Evolutionary conservation across 2,797 vertebrate species (phyloP).

Genomic region (Otolemur crassicaudatus): DNA sequence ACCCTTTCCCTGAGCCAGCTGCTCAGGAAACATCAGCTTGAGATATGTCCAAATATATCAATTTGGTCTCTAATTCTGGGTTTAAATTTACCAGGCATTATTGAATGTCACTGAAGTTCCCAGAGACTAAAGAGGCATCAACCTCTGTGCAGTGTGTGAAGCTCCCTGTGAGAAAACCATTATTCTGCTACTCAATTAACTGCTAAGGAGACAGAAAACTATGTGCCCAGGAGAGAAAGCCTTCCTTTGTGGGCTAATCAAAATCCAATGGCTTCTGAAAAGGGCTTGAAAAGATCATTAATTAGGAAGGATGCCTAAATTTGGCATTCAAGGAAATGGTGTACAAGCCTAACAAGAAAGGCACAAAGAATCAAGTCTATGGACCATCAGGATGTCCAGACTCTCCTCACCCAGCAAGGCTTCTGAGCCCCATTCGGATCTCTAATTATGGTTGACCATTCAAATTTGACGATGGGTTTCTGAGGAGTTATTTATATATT

Average conservation of each 20-base stretch:
- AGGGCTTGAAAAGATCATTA: conserved; percentile 90
- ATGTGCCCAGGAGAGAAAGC: conserved; percentile 85
- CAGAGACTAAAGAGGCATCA: conserved; percentile 87
- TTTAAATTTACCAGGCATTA: conserved; percentile 89
- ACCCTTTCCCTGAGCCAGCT: conserved; percentile 74
- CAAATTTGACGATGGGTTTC: not conserved
- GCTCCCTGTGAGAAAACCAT: conserved; percentile 85
- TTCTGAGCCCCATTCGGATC: conserved; percentile 45
- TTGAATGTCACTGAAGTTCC: conserved; percentile 88
- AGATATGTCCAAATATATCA: conserved; percentile 56
- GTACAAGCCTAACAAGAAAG: conserved; percentile 82
- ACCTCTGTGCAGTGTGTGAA: conserved; percentile 82
- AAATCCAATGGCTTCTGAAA: conserved; percentile 90
- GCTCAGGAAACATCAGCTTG: conserved; percentile 68
- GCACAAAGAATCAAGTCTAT: conserved; percentile 74
- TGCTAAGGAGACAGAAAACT: conserved; percentile 91
- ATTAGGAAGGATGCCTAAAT: conserved; percentile 91
- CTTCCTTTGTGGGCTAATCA: conserved; percentile 90
- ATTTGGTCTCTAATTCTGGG: conserved; percentile 67
- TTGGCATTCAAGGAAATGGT: conserved; percentile 90
- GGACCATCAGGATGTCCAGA: conserved; percentile 70
- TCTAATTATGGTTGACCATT: conserved; percentile 61
- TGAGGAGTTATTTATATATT: conserved; percentile 8
- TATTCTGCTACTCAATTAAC: conserved; percentile 94
- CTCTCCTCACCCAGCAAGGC: conserved; percentile 56